Percentiles rank a stretch among this genome's conserved stretches.
Evolutionary conservation across 2,888 invertebrate genomes (phyloP).

Genomic region (Melanostoma scalare): DNA sequence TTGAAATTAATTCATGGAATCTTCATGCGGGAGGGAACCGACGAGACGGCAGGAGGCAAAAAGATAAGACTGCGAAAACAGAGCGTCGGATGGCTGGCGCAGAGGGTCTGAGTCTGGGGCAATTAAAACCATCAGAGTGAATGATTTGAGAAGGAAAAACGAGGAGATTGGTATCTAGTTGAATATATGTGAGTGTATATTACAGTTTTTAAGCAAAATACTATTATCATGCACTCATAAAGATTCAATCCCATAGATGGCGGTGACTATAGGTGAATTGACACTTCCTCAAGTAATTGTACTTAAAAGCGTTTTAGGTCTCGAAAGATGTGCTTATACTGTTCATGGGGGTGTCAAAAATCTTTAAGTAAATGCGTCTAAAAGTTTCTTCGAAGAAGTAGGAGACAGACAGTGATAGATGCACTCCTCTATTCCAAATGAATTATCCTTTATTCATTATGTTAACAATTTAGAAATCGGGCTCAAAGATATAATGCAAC

Average conservation of each 20-base stretch:
- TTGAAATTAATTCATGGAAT: conserved; percentile 81
- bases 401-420: no score
- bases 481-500: no score
- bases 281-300: conserved; percentile 33
- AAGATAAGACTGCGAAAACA: conserved; percentile 7
- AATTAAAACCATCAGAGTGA: conserved; percentile 68
- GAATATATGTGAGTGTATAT: conserved; percentile 5
- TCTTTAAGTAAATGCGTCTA: no score
- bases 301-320: no score
- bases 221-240: conserved; percentile 3
- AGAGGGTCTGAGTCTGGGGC: conserved; percentile 25
- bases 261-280: conserved; percentile 33
- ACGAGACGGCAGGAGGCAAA: neutral
- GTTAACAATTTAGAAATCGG: no score
- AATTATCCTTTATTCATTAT: no score
- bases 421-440: no score
- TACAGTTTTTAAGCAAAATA: conserved; percentile 19
- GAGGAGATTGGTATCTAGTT: conserved; percentile 57
- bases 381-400: no score
- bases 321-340: no score
- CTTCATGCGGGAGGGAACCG: conserved; percentile 59
- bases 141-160: conserved; percentile 62
- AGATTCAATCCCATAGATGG: conserved; percentile 54
- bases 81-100: conserved; percentile 26
- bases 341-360: no score